Conservation (phyloP, 2,888 invertebrate species). For the Gisinianus flammeolus region DNA sequence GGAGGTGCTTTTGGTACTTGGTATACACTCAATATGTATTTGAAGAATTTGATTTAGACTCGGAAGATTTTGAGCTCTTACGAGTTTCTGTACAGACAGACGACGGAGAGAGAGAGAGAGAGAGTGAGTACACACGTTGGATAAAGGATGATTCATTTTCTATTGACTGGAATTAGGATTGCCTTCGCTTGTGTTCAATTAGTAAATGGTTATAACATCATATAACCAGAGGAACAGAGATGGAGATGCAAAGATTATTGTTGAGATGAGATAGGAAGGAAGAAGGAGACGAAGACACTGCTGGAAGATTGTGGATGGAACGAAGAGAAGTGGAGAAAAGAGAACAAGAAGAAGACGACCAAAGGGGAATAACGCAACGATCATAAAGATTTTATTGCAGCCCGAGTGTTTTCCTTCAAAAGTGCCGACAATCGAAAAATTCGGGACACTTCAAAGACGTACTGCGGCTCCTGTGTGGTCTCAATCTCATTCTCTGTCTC, state of each 20-base stretch:
- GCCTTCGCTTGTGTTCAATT: conserved; percentile 34
- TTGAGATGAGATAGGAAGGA: neutral
- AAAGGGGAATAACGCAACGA: conserved; percentile 39
- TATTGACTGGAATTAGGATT: conserved; percentile 24
- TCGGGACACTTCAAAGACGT: conserved; percentile 43
- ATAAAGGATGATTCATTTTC: neutral
- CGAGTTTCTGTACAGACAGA: neutral
- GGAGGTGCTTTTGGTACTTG: too few relatives aligned
- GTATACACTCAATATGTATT: too few relatives aligned
- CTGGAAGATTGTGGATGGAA: neutral
- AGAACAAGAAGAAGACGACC: conserved; percentile 6
- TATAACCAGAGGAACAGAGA: neutral
- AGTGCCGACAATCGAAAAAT: conserved; percentile 43
- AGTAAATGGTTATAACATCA: neutral
- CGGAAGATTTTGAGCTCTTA: neutral
- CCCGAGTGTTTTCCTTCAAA: conserved; percentile 23
- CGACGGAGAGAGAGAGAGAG: neutral
- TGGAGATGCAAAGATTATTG: neutral
- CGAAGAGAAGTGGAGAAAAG: neutral
- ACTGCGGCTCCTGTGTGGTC: conserved; percentile 45
- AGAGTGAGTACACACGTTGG: neutral
- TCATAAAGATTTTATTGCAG: conserved; percentile 43
- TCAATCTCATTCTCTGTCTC: neutral
- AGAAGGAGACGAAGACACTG: neutral
- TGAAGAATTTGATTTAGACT: too few relatives aligned